phyloP scores from a whole-genome alignment of 1,140 invertebrate genomes.

The Pseudobourletiella spinata region DNA sequence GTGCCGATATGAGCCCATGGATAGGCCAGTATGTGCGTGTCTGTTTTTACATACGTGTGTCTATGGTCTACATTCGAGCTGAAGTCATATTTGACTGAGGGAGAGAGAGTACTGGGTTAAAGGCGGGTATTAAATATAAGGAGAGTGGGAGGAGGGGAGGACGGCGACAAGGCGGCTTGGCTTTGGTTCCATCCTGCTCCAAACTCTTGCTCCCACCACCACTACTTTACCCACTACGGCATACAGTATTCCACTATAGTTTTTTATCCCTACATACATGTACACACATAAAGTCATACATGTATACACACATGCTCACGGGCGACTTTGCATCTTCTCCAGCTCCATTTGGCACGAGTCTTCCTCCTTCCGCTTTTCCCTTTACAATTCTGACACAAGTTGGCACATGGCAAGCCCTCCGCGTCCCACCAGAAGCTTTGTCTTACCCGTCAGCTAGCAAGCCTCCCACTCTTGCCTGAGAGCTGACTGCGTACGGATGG shows the following conservation, averaged over 20 bases:
- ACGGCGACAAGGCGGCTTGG: background rate
- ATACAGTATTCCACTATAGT: no score
- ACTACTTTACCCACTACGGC: no score
- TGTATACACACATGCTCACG: background rate
- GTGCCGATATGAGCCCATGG: no score
- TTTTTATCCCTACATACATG: no score
- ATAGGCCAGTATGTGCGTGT: no score
- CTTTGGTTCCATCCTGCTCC: background rate
- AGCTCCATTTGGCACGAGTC: background rate
- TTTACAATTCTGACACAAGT: background rate
- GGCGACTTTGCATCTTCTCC: constrained; percentile 3
- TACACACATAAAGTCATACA: no score
- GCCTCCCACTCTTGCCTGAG: no score
- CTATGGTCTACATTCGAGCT: no score
- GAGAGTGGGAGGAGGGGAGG: background rate
- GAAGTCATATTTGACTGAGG: no score
- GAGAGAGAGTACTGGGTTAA: background rate
- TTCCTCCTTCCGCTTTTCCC: background rate
- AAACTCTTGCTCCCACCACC: background rate
- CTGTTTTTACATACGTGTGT: no score
- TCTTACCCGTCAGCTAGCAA: background rate
- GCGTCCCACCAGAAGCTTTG: background rate
- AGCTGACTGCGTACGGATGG: no score
- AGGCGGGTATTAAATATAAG: background rate
- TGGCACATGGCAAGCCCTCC: background rate